These are phyloP conservation scores for Campaea margaritaria DNA, from an alignment of 2,888 invertebrate species.

Conservation along the genomic window DNA sequence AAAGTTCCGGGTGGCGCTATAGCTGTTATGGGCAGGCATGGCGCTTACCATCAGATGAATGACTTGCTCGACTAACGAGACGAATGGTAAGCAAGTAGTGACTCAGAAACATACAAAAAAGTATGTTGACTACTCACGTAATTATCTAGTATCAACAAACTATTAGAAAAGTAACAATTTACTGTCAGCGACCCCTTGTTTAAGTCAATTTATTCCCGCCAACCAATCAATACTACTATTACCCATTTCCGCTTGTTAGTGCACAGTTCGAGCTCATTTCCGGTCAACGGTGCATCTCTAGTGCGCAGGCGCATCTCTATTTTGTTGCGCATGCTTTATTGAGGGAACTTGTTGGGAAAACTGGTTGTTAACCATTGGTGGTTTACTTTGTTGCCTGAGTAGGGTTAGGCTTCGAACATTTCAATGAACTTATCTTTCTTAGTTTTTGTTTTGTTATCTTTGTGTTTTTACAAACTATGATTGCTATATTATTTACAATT, in stretches of 20 bases:
- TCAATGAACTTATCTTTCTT: background rate
- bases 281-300: constrained; percentile 44
- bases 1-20: too few relatives aligned
- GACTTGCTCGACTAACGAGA: too few relatives aligned
- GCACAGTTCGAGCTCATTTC: constrained; percentile 47
- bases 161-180: constrained; percentile 18
- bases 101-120: background rate
- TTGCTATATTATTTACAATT: too few relatives aligned
- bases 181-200: constrained; percentile 18
- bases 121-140: background rate
- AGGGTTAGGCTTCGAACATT: background rate
- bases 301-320: constrained; percentile 35
- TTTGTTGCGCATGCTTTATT: constrained; percentile 25
- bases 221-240: constrained; percentile 56
- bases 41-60: too few relatives aligned
- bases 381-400: constrained; percentile 21
- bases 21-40: too few relatives aligned
- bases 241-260: constrained; percentile 55
- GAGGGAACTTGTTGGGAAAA: constrained; percentile 27
- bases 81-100: too few relatives aligned
- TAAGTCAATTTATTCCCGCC: constrained; percentile 30
- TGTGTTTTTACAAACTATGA: too few relatives aligned
- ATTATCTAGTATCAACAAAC: constrained; percentile 4
- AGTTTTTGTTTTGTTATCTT: too few relatives aligned
- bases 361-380: constrained; percentile 16